A percentile compares a stretch with the other conserved stretches of the same genome.
These are phyloP conservation scores for Platanista minor DNA, from an alignment of 2,113 vertebrate species.

Conservation along the genomic window DNA sequence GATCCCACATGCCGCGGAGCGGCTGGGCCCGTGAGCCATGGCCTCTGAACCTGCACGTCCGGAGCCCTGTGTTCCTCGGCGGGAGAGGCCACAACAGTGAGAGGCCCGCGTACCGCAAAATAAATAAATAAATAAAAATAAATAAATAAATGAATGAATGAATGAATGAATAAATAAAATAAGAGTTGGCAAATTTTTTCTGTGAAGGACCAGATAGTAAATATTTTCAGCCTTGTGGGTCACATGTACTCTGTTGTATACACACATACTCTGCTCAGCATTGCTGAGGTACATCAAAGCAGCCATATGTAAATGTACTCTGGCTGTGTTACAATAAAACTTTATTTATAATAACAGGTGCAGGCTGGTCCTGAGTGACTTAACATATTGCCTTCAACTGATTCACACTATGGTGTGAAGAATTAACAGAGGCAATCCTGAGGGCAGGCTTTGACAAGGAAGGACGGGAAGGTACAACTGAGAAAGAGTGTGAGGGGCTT, in stretches of 20 bases:
- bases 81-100: no score
- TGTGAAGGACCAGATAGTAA: background rate
- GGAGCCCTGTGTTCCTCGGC: no score
- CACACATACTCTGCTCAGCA: background rate
- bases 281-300: background rate
- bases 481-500: background rate
- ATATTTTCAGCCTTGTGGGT: background rate
- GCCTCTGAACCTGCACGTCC: no score
- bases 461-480: background rate
- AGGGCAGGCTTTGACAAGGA: background rate
- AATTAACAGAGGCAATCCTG: background rate
- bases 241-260: background rate
- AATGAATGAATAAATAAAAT: no score
- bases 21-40: no score
- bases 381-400: background rate
- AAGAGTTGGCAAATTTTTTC: background rate
- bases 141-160: no score
- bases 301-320: background rate
- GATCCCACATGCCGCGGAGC: no score
- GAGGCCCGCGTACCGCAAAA: no score
- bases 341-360: background rate
- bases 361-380: background rate
- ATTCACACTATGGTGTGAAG: background rate
- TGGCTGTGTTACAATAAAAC: background rate
- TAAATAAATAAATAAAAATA: no score